A percentile compares a stretch with the other conserved stretches of the same genome.
phyloP scores from a whole-genome alignment of 2,797 vertebrate species.

The Urophycis tenuis region DNA sequence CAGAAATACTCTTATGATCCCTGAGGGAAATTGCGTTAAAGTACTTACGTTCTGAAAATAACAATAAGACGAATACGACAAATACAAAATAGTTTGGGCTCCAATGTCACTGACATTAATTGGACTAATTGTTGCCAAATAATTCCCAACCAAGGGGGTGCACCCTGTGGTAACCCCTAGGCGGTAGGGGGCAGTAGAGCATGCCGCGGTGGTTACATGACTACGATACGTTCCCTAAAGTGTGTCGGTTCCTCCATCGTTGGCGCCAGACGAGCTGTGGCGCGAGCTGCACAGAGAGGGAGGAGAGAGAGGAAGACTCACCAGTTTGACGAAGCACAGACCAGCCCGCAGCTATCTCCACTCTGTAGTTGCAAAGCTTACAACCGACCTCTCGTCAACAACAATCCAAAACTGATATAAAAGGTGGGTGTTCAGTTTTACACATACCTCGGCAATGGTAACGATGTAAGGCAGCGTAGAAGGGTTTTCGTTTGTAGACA shows the following conservation, averaged over 20 bases:
- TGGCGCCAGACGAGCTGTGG: slow-evolving; percentile 79
- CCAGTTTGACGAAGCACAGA: slow-evolving; percentile 45
- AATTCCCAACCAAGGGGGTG: not conserved
- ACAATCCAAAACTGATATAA: slow-evolving; percentile 27
- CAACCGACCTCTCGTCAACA: slow-evolving; percentile 19
- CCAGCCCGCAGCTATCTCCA: slow-evolving; percentile 43
- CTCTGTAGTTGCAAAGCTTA: slow-evolving; percentile 35
- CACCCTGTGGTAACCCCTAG: slow-evolving; percentile 19
- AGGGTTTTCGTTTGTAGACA: not conserved
- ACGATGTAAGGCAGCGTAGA: slow-evolving; percentile 17
- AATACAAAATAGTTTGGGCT: too few species aligned
- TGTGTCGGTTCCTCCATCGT: slow-evolving; percentile 61
- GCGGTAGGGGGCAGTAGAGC: slow-evolving; percentile 41
- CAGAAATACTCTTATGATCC: too few species aligned
- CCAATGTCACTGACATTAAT: not conserved
- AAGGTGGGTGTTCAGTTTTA: slow-evolving; percentile 52
- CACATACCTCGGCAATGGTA: slow-evolving; percentile 9
- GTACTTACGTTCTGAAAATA: too few species aligned
- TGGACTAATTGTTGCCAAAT: not conserved
- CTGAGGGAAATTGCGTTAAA: too few species aligned
- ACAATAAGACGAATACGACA: not conserved
- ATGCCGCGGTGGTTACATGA: not conserved
- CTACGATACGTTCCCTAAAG: slow-evolving; percentile 56
- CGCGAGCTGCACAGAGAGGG: slow-evolving; percentile 64
- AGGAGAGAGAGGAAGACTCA: slow-evolving; percentile 42